These are phyloP conservation scores for Helicoverpa armigera DNA, from an alignment of 1,140 invertebrate genomes.

Conservation along the genomic window DNA sequence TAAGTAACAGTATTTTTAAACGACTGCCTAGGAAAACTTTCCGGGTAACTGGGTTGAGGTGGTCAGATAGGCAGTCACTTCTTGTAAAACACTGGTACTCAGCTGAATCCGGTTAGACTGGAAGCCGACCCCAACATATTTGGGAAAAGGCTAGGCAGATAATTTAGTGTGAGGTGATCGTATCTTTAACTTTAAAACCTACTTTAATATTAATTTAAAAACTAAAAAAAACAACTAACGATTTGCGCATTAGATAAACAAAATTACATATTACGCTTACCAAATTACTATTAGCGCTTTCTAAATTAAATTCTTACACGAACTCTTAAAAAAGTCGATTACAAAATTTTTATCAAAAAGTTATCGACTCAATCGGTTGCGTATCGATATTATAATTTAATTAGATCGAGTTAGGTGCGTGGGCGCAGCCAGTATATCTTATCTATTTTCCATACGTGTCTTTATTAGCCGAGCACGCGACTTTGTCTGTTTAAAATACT, in stretches of 20 bases:
- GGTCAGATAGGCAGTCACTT: too few species aligned
- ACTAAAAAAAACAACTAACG: background rate
- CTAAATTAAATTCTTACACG: constrained; percentile 12
- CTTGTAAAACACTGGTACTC: too few species aligned
- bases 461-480: constrained; percentile 4
- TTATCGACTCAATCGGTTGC: constrained; percentile 44
- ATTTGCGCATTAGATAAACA: constrained; percentile 19
- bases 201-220: background rate
- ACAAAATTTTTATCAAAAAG: constrained; percentile 37
- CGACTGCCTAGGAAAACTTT: too few species aligned
- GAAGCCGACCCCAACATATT: too few species aligned
- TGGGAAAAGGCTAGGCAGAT: too few species aligned
- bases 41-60: too few species aligned
- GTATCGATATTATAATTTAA: constrained; percentile 65
- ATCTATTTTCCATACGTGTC: constrained; percentile 60
- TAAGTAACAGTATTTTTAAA: too few species aligned
- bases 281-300: constrained; percentile 12
- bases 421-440: constrained; percentile 56
- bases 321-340: constrained; percentile 11
- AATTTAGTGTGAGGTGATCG: too few species aligned
- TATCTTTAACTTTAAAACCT: too few species aligned
- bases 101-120: too few species aligned
- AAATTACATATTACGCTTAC: constrained; percentile 11
- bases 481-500: constrained; percentile 11
- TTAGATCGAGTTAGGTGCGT: constrained; percentile 61